Base-by-base conservation (phyloP, 30 jellyfish, hydroid and myxozoan species). In the Turritopsis dohrnii region DNA sequence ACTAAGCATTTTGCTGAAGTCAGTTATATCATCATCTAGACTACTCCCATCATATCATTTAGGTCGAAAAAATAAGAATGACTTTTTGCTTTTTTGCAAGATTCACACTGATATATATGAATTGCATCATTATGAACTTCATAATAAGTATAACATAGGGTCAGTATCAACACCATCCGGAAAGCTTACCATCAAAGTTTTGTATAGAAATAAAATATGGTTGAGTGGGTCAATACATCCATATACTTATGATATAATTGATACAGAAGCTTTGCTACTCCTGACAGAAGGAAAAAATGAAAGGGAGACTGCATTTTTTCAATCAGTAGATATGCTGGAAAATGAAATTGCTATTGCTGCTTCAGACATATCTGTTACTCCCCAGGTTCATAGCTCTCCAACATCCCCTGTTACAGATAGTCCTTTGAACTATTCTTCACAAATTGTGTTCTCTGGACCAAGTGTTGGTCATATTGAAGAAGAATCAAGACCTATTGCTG, bases 331-430 rank as follows among this genome's bases (percentile, higher is more conserved):
- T 18, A 71, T 73, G 20, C 83, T 80, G n/a, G 96, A 89, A 19
- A 96, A 82, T 28, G 96, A 94, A 76, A 85, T 94, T 7, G 89
- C 95, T 65, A 77, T 76, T 65, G 99, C 99, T 26, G 99, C 96
- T 21, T 72, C 88, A 23, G 99, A 94, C n/a, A 84, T 29, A 20
- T 22, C 79, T 1, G 29, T 29, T 65, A 22, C 16, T 16, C 80
- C 89, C n/a, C 28, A 53, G 22, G 54, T 31, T 31, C 29, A 18
- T 1, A 28, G 18, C 29, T 52, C 86, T 54, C 21, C 88, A 18
- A 0, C 84, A 22, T 81, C 89, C 19, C 41, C 31, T 27, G 77
- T n/a, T n/a, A n/a, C 16, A 69, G 77, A 69, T 69, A 69, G 9
- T 23, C 17, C 30, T 8, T 19, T 19, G 17, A 69, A 69, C 9